Evolutionary conservation across 2,888 invertebrate genomes (phyloP), one percentile per base, ranked within the genome.

Genomic region (Octodonta nipae): DNA sequence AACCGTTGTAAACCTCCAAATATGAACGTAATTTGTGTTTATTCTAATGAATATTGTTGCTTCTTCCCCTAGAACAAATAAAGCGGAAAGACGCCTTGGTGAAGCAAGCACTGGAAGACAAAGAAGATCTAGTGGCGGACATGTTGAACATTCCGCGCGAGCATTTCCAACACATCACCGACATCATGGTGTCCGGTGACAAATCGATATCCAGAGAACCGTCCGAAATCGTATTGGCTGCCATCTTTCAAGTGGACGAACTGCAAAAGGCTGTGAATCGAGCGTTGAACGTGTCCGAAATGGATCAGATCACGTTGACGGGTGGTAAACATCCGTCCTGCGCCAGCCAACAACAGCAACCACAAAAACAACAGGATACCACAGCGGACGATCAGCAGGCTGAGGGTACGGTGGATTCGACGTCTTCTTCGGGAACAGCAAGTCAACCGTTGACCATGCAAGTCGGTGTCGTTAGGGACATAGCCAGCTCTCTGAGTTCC

Each of bases 71-170:
- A 79, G 85, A 85, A 62, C 72, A 73, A 62, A 66, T 85, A 40
- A 70, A 78, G 42, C 69, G 80, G 38, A 73, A 81, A 52, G 82
- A 83, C 54, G 73, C 75, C 47, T 63, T 73, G 42, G 76, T 85
- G 38, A 71, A 73, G 40, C 69, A 72, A 51, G 75, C 78, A 27
- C 56, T 85, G 43, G 66, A 68, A 35, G 82, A 83, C 54, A 82
- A 83, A 54, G 77, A 80, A 52, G 67, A 69, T 45, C 66, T 85
- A 41, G 75, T 83, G 44, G 81, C 81, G 40, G 78, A 82, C 55
- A 71, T 84, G 55, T 68, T 83, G 51, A 75, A 78, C 58, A 73
- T 83, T 55, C 79, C 82, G 32, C 67, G 71, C 41, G 75, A 76
- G 51, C 75, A 78, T 51, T 76, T 75, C 55, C 69, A 72, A 44